Evolutionary conservation across 2,113 vertebrate genomes (phyloP), one percentile per base, ranked within the genome.

Genomic region (Odontesthes bonariensis): DNA sequence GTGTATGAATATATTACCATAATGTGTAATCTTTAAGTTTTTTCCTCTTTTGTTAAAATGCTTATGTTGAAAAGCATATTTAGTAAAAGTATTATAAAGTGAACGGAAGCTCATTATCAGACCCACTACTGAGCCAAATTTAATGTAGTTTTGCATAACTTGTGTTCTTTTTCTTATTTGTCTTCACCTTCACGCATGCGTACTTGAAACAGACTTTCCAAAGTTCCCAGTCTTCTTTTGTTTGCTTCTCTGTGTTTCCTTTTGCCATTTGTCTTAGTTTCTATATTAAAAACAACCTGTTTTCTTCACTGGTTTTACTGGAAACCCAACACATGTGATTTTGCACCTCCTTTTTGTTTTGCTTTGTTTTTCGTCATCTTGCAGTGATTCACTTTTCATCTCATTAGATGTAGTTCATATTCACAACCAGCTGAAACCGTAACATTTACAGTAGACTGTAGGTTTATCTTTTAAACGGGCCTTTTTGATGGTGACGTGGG

Each of bases 221-320:
- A 2, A 52, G 13, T 65, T 46, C 35, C 49, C 54, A 59, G 51
- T 73, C 17, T 32, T 56, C 52, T 73, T n/a, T 58, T 76, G 35
- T 68, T 51, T 76, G 32, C 27, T 3, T 51, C 60, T 73, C 51
- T 27, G 27, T 73, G 71, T 80, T 75, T 58, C 63, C 40, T 49
- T 54, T 22, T 56, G 11, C n/a, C 67, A 63, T 69, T 63, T 63
- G 20, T 79, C 23, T 38, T 53, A 56, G 58, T 60, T 31, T 64
- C 32, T 58, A 58, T 70, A 57, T 69, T 38, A 54, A 64, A n/a
- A 27, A 27, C 53, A 27, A 47, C 14, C 58, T 51, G 35, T 53
- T 54, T 73, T 66, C n/a, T 46, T 71, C 55, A 20, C 63, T 51
- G 33, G 38, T 69, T 46, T 57, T 49, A 68, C 53, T 63, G n/a